Evolutionary conservation across 2,113 vertebrate genomes (phyloP).

Genomic region (Gorilla gorilla): DNA sequence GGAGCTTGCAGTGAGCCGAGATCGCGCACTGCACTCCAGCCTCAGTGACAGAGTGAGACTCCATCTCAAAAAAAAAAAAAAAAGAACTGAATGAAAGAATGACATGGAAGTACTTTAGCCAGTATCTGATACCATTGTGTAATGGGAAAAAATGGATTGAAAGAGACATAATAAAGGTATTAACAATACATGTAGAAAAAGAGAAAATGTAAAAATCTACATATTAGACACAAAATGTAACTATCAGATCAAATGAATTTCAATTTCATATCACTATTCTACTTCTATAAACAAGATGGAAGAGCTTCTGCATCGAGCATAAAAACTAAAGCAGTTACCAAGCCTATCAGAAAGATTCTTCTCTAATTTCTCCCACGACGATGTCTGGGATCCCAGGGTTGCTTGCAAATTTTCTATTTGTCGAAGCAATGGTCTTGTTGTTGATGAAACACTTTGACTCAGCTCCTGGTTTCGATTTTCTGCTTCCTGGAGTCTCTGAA

Average conservation of each 20-base stretch:
- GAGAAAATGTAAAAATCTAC: not conserved
- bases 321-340: slow-evolving; percentile 82
- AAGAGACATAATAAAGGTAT: not conserved
- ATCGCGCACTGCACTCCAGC: too few relatives aligned
- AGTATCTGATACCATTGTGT: not conserved
- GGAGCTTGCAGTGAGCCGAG: too few relatives aligned
- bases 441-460: slow-evolving; percentile 95
- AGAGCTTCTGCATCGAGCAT: not conserved
- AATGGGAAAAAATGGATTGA: not conserved
- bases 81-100: not conserved
- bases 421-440: slow-evolving; percentile 94
- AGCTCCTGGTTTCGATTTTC: slow-evolving; percentile 97
- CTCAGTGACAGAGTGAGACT: too few relatives aligned
- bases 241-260: not conserved
- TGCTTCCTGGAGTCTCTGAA: slow-evolving; percentile 95
- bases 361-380: slow-evolving; percentile 96
- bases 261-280: not conserved
- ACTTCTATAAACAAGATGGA: not conserved
- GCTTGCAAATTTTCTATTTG: slow-evolving; percentile 99
- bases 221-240: slow-evolving; percentile 22
- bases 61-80: too few relatives aligned
- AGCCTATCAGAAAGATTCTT: slow-evolving; percentile 97
- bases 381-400: slow-evolving; percentile 92
- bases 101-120: not conserved
- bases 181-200: not conserved